phyloP scores from a whole-genome alignment of 2,888 invertebrate species.

The Macaria liturata region DNA sequence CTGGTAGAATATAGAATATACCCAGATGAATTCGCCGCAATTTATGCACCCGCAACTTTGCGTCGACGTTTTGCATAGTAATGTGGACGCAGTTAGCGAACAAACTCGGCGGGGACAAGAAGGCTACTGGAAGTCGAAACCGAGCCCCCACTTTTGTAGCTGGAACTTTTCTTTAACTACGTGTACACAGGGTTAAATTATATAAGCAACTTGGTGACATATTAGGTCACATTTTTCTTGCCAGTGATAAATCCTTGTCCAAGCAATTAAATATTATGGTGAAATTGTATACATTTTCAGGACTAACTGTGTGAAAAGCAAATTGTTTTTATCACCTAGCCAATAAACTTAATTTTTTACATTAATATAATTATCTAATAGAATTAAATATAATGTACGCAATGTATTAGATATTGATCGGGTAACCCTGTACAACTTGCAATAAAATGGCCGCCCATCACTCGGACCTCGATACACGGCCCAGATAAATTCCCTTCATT shows the following conservation, averaged over 20 bases:
- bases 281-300: too few relatives aligned
- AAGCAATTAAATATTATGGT: too few relatives aligned
- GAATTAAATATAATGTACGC: too few relatives aligned
- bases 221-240: too few relatives aligned
- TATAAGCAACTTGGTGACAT: too few relatives aligned
- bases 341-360: too few relatives aligned
- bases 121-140: constrained; percentile 33
- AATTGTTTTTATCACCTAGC: too few relatives aligned
- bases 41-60: constrained; percentile 51
- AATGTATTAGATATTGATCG: too few relatives aligned
- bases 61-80: constrained; percentile 50
- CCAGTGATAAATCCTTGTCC: too few relatives aligned
- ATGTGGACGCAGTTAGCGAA: constrained; percentile 40
- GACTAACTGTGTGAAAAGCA: too few relatives aligned
- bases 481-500: constrained; percentile 70
- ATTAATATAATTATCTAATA: too few relatives aligned
- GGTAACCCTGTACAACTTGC: constrained; percentile 7
- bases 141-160: constrained; percentile 30
- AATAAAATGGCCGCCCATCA: constrained; percentile 57
- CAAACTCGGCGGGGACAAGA: constrained; percentile 42
- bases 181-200: background rate
- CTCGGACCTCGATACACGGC: constrained; percentile 56
- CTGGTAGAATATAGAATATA: constrained; percentile 30
- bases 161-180: constrained; percentile 34
- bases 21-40: constrained; percentile 37